Evolutionary conservation across 2,888 invertebrate species (phyloP).

Genomic region (Eueremaeus valkanovi): DNA sequence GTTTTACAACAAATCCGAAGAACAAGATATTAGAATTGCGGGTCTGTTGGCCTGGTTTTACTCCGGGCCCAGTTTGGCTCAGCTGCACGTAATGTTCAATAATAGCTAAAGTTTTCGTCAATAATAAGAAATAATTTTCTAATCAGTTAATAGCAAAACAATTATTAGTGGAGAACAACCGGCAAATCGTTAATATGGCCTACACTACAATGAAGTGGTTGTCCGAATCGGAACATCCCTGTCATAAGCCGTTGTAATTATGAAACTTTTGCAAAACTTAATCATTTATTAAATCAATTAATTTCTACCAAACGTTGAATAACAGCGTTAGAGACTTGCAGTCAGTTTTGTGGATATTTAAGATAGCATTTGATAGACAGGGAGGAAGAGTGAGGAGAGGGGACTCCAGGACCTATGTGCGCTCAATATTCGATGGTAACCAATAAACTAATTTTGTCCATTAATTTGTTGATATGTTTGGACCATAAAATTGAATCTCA

Average conservation of each 20-base stretch:
- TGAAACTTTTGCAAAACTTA: not conserved
- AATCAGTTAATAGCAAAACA: constrained; percentile 10
- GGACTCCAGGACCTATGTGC: not conserved
- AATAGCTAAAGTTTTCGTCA: not conserved
- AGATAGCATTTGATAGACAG: constrained; percentile 16
- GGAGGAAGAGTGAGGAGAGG: constrained; percentile 11
- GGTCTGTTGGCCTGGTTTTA: not conserved
- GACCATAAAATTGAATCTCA: not conserved
- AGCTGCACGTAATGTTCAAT: not conserved
- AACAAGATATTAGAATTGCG: constrained; percentile 10
- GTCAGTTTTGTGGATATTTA: constrained; percentile 5
- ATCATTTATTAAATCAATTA: not conserved
- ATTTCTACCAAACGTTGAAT: not conserved
- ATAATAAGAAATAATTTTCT: not conserved
- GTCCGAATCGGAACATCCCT: constrained; percentile 3
- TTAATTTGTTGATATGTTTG: not conserved
- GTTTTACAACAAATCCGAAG: constrained; percentile 12
- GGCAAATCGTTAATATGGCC: constrained; percentile 18
- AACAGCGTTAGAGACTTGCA: not conserved
- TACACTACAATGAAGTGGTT: constrained; percentile 9
- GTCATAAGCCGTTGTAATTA: constrained; percentile 12
- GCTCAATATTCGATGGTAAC: constrained; percentile 9
- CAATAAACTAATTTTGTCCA: not conserved
- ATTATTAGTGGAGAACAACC: constrained; percentile 12
- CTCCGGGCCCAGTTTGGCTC: constrained; percentile 10